Conservation (phyloP, 2,888 invertebrate genomes). For the Agonopterix alstromeriana region DNA sequence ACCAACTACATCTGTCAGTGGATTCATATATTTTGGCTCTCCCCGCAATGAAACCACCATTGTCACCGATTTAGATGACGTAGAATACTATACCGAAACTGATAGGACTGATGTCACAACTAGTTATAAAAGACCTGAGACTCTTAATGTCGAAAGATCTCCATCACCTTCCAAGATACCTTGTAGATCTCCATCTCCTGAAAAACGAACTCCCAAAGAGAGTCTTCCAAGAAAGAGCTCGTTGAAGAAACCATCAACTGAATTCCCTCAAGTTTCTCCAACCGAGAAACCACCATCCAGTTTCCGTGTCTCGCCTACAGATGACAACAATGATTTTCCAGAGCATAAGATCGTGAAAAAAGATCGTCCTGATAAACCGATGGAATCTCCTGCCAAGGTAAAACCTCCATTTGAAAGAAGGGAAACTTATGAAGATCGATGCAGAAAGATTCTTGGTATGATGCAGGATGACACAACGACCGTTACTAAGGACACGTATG, state of each 20-base stretch:
- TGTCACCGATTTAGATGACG: constrained; percentile 56
- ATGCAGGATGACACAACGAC: constrained; percentile 49
- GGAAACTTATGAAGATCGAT: constrained; percentile 85
- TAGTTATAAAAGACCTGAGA: constrained; percentile 27
- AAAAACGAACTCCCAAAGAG: constrained; percentile 48
- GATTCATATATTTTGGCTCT: constrained; percentile 65
- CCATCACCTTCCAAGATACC: constrained; percentile 61
- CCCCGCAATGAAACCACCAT: constrained; percentile 37
- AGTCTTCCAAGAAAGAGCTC: constrained; percentile 63
- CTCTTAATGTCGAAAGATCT: constrained; percentile 29
- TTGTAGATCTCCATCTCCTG: constrained; percentile 57
- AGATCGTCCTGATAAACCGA: constrained; percentile 31
- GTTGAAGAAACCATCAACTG: constrained; percentile 54
- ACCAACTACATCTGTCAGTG: constrained; percentile 75
- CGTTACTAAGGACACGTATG: constrained; percentile 20
- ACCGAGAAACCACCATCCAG: constrained; percentile 59
- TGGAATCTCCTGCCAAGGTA: constrained; percentile 44
- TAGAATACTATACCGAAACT: constrained; percentile 27
- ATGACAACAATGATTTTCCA: constrained; percentile 32
- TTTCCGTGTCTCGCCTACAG: constrained; percentile 53
- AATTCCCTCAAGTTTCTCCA: constrained; percentile 35
- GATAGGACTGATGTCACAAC: constrained; percentile 21
- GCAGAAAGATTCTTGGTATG: constrained; percentile 82
- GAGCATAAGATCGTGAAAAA: constrained; percentile 42
- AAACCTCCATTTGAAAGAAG: constrained; percentile 79